These are phyloP conservation scores for Artibeus jamaicensis DNA, from an alignment of 2,797 vertebrate genomes.

Conservation along the genomic window DNA sequence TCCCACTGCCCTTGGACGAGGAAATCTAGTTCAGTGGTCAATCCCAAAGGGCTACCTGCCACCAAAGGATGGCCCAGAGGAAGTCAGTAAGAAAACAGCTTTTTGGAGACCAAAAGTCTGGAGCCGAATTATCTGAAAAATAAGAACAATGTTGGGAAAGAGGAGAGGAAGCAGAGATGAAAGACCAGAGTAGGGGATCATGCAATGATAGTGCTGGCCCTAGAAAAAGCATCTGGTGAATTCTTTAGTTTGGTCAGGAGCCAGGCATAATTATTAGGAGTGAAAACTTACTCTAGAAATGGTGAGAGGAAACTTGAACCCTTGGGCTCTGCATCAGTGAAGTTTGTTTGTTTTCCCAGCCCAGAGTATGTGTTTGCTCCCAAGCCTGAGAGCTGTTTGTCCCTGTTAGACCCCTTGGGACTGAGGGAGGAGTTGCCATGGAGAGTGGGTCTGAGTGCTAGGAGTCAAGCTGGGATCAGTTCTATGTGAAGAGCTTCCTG, in stretches of 20 bases:
- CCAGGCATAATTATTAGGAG: slow-evolving; percentile 49
- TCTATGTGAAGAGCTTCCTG: not conserved
- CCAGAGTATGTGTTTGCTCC: not conserved
- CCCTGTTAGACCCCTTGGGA: not conserved
- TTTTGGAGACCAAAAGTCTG: slow-evolving; percentile 23
- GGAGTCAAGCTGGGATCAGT: slow-evolving; percentile 5
- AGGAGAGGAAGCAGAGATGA: slow-evolving; percentile 36
- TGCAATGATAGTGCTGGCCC: not conserved
- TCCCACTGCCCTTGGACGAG: not conserved
- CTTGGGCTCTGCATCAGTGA: not conserved
- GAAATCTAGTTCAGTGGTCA: not conserved
- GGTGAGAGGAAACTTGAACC: slow-evolving; percentile 50
- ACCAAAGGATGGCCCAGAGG: not conserved
- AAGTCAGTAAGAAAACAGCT: not conserved
- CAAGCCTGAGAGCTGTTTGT: slow-evolving; percentile 36
- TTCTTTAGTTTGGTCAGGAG: slow-evolving; percentile 47
- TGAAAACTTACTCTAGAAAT: slow-evolving; percentile 14
- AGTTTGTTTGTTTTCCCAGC: slow-evolving; percentile 66
- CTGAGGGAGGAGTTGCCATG: not conserved
- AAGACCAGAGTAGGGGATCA: not conserved
- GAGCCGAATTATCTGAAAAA: slow-evolving; percentile 40
- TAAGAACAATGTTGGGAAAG: slow-evolving; percentile 10
- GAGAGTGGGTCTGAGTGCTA: not conserved
- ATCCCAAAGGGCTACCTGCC: not conserved
- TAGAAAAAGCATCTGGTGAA: not conserved